Evolutionary conservation across 23 tunicate genomes (phyloP).

Genomic region (Diplosoma virens): DNA sequence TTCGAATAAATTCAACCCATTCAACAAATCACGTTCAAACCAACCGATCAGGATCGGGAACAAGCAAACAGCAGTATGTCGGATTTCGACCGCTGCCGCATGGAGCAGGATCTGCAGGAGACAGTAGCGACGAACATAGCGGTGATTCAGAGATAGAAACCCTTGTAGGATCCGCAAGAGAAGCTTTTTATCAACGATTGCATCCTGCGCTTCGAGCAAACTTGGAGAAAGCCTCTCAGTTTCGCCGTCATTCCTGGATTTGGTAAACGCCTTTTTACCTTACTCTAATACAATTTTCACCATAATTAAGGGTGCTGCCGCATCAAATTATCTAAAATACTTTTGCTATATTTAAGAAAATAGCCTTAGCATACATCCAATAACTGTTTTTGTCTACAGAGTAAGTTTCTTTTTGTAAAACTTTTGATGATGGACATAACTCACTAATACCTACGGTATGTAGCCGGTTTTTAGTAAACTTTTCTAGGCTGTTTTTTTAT

Average conservation of each 20-base stretch:
- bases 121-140: slow-evolving; percentile 7
- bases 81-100: not conserved
- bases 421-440: too few species aligned
- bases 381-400: too few species aligned
- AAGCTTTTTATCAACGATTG: not conserved
- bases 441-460: too few species aligned
- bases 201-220: not conserved
- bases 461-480: too few species aligned
- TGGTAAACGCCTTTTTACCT: not conserved
- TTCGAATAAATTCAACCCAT: not conserved
- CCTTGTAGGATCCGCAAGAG: not conserved
- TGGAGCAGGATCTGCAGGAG: not conserved
- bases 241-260: slow-evolving; percentile 24
- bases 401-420: too few species aligned
- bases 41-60: not conserved
- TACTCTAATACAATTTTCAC: too few species aligned
- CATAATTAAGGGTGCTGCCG: too few species aligned
- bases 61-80: not conserved
- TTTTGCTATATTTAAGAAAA: too few species aligned
- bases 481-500: too few species aligned
- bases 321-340: too few species aligned
- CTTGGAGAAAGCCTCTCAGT: not conserved
- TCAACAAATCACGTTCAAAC: not conserved
- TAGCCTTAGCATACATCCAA: too few species aligned
- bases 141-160: not conserved